A percentile compares a stretch with the other conserved stretches of the same genome.
Evolutionary conservation across 2,797 vertebrate genomes (phyloP).

Genomic region (Enteromius anoplus): DNA sequence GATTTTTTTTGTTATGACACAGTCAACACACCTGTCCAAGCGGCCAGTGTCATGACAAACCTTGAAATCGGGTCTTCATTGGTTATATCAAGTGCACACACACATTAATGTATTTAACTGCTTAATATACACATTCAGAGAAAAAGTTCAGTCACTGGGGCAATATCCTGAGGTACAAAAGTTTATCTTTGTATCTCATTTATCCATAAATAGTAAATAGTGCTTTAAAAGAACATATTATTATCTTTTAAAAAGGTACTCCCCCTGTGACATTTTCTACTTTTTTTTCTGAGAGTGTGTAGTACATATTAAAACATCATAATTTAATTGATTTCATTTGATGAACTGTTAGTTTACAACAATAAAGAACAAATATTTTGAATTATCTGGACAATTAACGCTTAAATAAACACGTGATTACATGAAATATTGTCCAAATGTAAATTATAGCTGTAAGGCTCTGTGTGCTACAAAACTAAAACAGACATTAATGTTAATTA

Average conservation of each 20-base stretch:
- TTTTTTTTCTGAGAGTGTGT: background rate
- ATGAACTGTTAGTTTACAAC: background rate
- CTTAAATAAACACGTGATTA: background rate
- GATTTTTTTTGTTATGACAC: background rate
- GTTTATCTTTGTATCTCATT: background rate
- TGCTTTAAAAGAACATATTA: background rate
- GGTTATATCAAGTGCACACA: background rate
- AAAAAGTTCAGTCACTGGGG: background rate
- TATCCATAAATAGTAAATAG: background rate
- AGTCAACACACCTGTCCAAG: conserved; percentile 40
- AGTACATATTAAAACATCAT: background rate
- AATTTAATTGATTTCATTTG: background rate
- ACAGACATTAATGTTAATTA: background rate
- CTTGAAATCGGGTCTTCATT: background rate
- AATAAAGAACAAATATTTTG: background rate
- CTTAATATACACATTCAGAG: background rate
- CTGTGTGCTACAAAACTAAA: background rate
- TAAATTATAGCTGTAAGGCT: background rate
- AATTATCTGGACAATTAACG: background rate
- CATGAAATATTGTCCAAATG: background rate
- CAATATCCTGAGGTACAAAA: background rate
- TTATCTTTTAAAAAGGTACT: background rate
- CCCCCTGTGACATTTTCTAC: background rate
- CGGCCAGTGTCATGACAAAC: background rate
- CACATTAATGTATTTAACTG: background rate